These are phyloP conservation scores for Porites rus DNA, from an alignment of 92 coral and sea anemone species.

Conservation along the genomic window DNA sequence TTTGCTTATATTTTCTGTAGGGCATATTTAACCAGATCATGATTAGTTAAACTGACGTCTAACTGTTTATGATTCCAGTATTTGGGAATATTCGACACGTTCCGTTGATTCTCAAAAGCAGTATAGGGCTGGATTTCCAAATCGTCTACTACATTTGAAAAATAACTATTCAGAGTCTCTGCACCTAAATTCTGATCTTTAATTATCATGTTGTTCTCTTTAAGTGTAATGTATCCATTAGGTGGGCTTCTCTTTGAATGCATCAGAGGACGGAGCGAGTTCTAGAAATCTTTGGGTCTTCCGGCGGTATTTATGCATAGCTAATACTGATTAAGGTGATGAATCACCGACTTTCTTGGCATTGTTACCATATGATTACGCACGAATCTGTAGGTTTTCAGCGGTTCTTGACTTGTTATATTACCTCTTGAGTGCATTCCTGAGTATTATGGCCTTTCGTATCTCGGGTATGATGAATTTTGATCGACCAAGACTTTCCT, in stretches of 20 bases:
- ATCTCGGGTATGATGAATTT: conserved; percentile 46
- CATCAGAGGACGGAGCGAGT: conserved; percentile 41
- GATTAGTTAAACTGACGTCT: conserved; percentile 3
- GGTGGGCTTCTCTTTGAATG: conserved; percentile 49
- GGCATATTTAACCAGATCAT: conserved; percentile 25
- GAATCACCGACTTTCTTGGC: conserved; percentile 54
- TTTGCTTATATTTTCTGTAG: conserved; percentile 36
- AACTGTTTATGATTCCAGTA: conserved; percentile 4
- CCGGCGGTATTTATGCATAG: conserved; percentile 47
- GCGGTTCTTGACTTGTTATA: too few relatives aligned
- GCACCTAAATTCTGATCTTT: conserved; percentile 44
- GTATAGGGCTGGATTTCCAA: conserved; percentile 34
- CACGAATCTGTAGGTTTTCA: background rate
- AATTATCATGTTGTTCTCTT: conserved; percentile 41
- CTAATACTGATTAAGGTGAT: conserved; percentile 28
- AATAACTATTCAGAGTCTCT: conserved; percentile 43
- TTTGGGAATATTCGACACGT: conserved; percentile 33
- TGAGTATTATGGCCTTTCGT: too few relatives aligned
- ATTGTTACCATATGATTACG: conserved; percentile 62
- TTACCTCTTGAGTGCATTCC: too few relatives aligned
- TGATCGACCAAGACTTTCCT: conserved; percentile 42
- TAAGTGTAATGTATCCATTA: conserved; percentile 21
- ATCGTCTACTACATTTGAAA: conserved; percentile 34
- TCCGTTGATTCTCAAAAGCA: conserved; percentile 32
- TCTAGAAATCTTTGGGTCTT: conserved; percentile 44